Base-by-base conservation (phyloP, 2,888 invertebrate species). In the Oscheius onirici region DNA sequence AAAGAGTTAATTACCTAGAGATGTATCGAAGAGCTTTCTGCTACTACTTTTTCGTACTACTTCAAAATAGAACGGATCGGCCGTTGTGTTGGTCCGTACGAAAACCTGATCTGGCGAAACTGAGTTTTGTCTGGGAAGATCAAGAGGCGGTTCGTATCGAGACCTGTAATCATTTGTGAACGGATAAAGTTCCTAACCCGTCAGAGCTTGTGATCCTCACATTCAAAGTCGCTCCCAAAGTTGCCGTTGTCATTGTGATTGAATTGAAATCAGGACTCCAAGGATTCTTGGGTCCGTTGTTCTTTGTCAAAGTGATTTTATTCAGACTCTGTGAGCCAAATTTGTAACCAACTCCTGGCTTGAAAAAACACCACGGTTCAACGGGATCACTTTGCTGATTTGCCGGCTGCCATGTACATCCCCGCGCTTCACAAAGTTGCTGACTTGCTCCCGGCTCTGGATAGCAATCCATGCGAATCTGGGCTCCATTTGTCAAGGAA, bases 1-100 rank as follows among this genome's bases (percentile, higher is more conserved):
- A 34, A 63, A 41, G 1, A 22, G 40, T 24, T 17, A 51, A 60
- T 1, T 57, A 82, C 82, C 86, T 58, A 86, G 77, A 10, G 82
- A 80, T 15, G 85, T 85, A 73, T 86, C 85, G 73, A 83, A 85
- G 8, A 86, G 49, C 22, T 69, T 78, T 10, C 74, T 52, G 20
- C 73, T 74, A 15, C 74, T 75, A 22, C 75, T 75, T 13, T 76
- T 58, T 15, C 85, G 73, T 1, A 71, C 71, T 1, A 86, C 77
- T 11, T 58, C 46, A 67, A 85, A 85, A 1, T 83, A 77, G 74
- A 83, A 84, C 3, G 80, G 67, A 40, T 76, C 73, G 34, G 58
- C 52, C 10, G 67, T 54, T 11, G 22, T 58, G 54, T 69, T 55
- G 1, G 75, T 60, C 8, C 61, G 28, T 10, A 84, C 44, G 15